Conservation (phyloP, 2,888 invertebrate genomes). For the Aporophyla nigra region DNA sequence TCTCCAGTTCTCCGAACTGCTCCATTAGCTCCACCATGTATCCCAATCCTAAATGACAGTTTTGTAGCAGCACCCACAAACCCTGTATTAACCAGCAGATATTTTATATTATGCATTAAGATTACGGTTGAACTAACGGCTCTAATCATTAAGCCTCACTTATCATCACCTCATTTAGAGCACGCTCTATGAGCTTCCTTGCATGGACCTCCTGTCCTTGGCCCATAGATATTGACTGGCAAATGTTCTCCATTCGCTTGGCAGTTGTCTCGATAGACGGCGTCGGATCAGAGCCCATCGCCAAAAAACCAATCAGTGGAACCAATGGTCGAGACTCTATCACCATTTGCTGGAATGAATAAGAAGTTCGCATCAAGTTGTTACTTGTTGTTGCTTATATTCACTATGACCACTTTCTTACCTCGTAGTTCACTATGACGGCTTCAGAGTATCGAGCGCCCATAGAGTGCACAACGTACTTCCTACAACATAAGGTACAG, state of each 20-base stretch:
- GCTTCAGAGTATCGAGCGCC: slow-evolving; percentile 95
- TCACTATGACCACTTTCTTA: slow-evolving; percentile 45
- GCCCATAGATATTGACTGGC: slow-evolving; percentile 95
- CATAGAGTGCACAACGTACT: slow-evolving; percentile 94
- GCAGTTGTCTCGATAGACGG: slow-evolving; percentile 95
- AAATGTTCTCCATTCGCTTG: slow-evolving; percentile 93
- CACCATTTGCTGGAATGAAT: slow-evolving; percentile 89
- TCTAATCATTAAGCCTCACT: not conserved
- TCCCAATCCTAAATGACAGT: slow-evolving; percentile 96
- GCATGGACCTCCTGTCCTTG: slow-evolving; percentile 97
- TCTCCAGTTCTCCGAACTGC: slow-evolving; percentile 92
- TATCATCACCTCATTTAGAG: slow-evolving; percentile 88
- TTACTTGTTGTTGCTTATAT: not conserved
- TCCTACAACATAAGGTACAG: slow-evolving; percentile 82
- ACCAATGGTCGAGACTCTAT: slow-evolving; percentile 93
- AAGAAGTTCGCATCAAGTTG: not conserved
- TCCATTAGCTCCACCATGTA: slow-evolving; percentile 95
- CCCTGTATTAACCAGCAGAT: slow-evolving; percentile 87
- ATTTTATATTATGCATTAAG: not conserved
- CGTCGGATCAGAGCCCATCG: slow-evolving; percentile 97
- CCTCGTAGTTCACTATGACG: slow-evolving; percentile 95
- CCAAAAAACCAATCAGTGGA: slow-evolving; percentile 95
- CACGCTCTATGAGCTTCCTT: slow-evolving; percentile 92
- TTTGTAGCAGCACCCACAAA: slow-evolving; percentile 96
- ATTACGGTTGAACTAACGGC: not conserved